phyloP scores from a whole-genome alignment of 2,113 vertebrate genomes.

The Trinectes maculatus region DNA sequence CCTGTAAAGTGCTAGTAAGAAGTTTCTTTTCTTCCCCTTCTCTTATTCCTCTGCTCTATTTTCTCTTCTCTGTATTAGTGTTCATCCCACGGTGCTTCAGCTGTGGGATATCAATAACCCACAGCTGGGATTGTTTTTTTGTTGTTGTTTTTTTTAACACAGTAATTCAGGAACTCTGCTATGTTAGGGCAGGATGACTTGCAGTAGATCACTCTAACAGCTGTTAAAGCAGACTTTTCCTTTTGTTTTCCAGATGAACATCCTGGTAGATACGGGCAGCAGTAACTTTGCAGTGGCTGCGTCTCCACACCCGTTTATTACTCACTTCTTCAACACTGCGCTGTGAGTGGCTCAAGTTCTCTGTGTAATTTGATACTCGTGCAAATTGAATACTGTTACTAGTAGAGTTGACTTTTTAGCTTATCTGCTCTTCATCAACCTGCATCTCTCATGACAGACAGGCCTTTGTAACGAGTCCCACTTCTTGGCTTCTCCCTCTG shows the following conservation, averaged over 20 bases:
- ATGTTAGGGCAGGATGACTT: background rate
- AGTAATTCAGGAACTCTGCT: background rate
- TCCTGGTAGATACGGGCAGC: slow-evolving; percentile 97
- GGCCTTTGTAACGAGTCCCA: background rate
- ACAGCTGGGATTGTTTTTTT: too few relatives aligned
- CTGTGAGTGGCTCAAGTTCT: slow-evolving; percentile 71
- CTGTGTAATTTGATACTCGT: background rate
- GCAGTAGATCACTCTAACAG: background rate
- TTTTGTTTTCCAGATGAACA: slow-evolving; percentile 88
- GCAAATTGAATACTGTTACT: too few relatives aligned
- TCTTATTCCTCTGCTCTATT: background rate
- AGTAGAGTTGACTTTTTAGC: too few relatives aligned
- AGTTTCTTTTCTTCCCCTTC: background rate
- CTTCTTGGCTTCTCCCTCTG: background rate
- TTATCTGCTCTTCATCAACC: background rate
- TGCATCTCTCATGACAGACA: background rate
- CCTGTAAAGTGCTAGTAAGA: too few relatives aligned
- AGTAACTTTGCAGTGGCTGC: slow-evolving; percentile 98
- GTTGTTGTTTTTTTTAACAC: too few relatives aligned
- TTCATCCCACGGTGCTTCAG: background rate
- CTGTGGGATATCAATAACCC: too few relatives aligned
- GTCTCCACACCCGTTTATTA: slow-evolving; percentile 84
- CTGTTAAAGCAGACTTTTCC: slow-evolving; percentile 26
- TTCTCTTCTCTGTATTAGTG: background rate
- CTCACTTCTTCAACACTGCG: slow-evolving; percentile 84